Evolutionary conservation across 1,140 invertebrate species (phyloP), one percentile per base, ranked within the genome.

Genomic region (Zophobas morio): DNA sequence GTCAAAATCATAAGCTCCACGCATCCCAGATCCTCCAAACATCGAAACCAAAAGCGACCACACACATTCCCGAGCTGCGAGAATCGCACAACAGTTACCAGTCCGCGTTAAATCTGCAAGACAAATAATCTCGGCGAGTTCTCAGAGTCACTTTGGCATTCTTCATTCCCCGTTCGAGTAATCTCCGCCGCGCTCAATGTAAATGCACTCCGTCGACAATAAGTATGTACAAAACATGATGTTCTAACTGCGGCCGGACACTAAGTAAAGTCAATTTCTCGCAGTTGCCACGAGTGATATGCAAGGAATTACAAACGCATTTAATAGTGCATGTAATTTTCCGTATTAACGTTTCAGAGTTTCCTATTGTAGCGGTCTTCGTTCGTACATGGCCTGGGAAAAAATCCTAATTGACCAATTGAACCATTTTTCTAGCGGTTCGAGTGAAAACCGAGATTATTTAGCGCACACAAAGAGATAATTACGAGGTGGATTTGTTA

Each of bases 271-370:
- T 66, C 60, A 66, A 66, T 66, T 66, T 66, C 60, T 39, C 42
- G 37, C n/a, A n/a, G 37, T 20, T 60, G 37, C 60, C 6, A 66
- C 60, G 42, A 66, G 60, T 66, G 60, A 66, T 66, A 66, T 66
- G 60, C 35, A 66, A 66, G 60, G 60, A 66, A 66, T 66, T 66
- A 66, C 60, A 66, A 20, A 39, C 60, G 42, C 39, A 33, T 66
- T 66, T 66, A 66, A 66, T 66, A 66, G 60, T 66, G 60, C 60
- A 66, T 66, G 60, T 66, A 66, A 66, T 66, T 66, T 66, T 42
- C 33, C 32, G 39, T 66, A 66, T 66, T 66, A 66, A 66, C 60
- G 42, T 66, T 66, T 66, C 60, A 66, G 60, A 39, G 42, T 33
- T 66, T 66, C 60, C 60, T 66, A 66, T 66, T 66, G 56, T 66